These are phyloP conservation scores for Diabrotica undecimpunctata DNA, from an alignment of 1,140 invertebrate genomes.

Conservation along the genomic window DNA sequence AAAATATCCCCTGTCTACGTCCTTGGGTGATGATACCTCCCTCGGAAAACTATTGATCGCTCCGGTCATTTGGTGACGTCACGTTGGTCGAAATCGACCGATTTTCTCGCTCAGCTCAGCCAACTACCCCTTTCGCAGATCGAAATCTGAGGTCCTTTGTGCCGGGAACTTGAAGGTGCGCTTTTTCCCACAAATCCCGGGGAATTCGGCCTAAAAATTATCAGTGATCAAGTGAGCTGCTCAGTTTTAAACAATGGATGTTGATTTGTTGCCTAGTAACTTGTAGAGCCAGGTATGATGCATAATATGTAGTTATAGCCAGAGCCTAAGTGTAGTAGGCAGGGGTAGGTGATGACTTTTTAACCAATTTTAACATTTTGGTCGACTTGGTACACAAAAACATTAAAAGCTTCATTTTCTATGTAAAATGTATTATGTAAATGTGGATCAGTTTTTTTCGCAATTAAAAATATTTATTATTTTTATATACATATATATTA, in stretches of 20 bases:
- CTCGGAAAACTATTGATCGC: conserved; percentile 42
- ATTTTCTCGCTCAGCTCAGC: conserved; percentile 21
- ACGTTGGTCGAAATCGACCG: conserved; percentile 40
- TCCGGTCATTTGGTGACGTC: conserved; percentile 41
- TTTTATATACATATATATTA: too few species aligned
- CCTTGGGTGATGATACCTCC: conserved; percentile 5
- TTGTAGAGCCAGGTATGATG: background rate
- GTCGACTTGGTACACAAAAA: too few species aligned
- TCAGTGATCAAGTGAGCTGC: conserved; percentile 3
- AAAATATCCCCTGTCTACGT: background rate
- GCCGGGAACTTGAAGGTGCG: conserved; percentile 4
- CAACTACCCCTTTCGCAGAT: conserved; percentile 22
- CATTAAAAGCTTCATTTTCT: too few species aligned
- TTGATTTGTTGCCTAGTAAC: conserved; percentile 17
- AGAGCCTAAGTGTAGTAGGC: conserved; percentile 1
- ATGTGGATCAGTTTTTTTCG: too few species aligned
- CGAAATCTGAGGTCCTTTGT: conserved; percentile 22
- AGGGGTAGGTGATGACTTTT: background rate
- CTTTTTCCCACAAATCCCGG: conserved; percentile 12
- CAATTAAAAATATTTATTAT: too few species aligned
- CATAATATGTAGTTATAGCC: conserved; percentile 2
- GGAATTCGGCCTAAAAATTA: background rate
- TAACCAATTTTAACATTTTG: too few species aligned
- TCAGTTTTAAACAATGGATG: conserved; percentile 8
- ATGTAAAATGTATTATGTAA: too few species aligned